Percentiles rank a stretch among this genome's conserved stretches.
Conservation (phyloP, 2,113 vertebrate species). For the Amia ocellicauda region DNA sequence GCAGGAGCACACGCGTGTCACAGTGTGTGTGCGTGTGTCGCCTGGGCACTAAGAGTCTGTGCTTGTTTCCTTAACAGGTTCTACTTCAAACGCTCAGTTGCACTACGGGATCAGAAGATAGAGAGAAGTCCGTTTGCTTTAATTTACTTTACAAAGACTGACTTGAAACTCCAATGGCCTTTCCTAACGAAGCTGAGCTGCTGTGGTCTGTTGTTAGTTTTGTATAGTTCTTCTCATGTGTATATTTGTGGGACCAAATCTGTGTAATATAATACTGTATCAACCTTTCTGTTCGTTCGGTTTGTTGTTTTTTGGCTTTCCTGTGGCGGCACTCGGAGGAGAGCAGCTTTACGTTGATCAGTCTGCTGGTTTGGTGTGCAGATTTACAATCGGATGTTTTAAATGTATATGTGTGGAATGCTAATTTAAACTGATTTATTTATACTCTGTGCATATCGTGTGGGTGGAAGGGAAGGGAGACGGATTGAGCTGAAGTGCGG, state of each 20-base stretch:
- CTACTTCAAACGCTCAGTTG: constrained; percentile 73
- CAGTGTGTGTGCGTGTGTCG: neutral
- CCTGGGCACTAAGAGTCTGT: neutral
- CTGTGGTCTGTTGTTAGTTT: no score
- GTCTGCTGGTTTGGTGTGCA: constrained; percentile 68
- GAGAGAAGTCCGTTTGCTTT: constrained; percentile 48
- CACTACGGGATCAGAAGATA: constrained; percentile 87
- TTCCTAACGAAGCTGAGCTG: constrained; percentile 69
- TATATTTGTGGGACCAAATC: constrained; percentile 82
- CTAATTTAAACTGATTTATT: constrained; percentile 98
- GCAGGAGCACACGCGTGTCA: neutral
- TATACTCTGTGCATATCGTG: constrained; percentile 84
- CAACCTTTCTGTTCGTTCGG: no score
- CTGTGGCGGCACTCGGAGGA: constrained; percentile 61
- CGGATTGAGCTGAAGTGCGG: no score
- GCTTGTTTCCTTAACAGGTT: constrained; percentile 59
- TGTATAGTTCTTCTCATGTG: constrained; percentile 64
- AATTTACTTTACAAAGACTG: constrained; percentile 42
- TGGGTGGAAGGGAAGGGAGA: constrained; percentile 60
- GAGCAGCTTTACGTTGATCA: constrained; percentile 73
- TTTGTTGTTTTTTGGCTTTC: no score
- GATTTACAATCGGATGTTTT: constrained; percentile 56
- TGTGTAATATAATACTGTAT: constrained; percentile 59
- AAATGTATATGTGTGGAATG: constrained; percentile 93
- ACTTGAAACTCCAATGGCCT: constrained; percentile 76